Conservation (phyloP, 2,888 invertebrate species). For the Brassicogethes aeneus region DNA sequence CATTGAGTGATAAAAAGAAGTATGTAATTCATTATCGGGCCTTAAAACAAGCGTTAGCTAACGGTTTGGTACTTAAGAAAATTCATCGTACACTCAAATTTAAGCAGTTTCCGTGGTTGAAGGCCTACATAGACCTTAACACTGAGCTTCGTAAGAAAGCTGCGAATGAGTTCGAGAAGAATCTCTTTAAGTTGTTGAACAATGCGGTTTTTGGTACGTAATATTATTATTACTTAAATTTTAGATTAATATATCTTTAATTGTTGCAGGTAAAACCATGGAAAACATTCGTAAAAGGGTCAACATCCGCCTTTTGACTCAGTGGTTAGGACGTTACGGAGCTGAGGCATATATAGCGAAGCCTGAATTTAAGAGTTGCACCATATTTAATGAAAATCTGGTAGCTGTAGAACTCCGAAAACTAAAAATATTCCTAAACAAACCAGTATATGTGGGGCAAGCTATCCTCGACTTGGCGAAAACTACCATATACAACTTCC, state of each 20-base stretch:
- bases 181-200: conserved; percentile 2
- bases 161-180: conserved; percentile 16
- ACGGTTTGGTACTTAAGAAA: conserved; percentile 23
- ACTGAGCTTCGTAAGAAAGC: conserved; percentile 24
- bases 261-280: too few relatives aligned
- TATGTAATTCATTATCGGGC: conserved; percentile 24
- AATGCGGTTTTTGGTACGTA: not conserved
- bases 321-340: not conserved
- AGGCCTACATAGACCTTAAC: conserved; percentile 35
- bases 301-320: not conserved
- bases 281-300: not conserved
- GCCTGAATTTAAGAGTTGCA: not conserved
- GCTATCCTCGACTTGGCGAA: not conserved
- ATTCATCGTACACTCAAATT: conserved; percentile 32
- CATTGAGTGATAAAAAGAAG: conserved; percentile 8
- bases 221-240: too few relatives aligned
- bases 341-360: not conserved
- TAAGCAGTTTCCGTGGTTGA: conserved; percentile 31
- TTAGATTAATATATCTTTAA: too few relatives aligned
- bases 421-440: not conserved
- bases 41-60: conserved; percentile 22
- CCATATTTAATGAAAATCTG: not conserved
- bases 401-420: not conserved
- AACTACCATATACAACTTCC: not conserved
- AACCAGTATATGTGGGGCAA: not conserved